Evolutionary conservation across 2,797 vertebrate species (phyloP).

Genomic region (Melanotaenia maccullochi): DNA sequence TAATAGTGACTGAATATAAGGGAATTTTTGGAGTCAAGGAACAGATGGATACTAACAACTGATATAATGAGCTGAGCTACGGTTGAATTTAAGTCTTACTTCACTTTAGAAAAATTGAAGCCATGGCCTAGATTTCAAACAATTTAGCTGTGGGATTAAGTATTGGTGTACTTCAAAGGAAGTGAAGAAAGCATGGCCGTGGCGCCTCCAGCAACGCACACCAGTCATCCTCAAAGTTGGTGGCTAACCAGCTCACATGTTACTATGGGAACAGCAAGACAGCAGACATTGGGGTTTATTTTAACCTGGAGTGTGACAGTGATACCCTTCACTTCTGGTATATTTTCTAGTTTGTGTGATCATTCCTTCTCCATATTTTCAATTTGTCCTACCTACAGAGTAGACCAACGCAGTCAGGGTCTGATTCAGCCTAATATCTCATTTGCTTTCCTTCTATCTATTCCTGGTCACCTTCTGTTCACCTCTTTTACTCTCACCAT

Average conservation of each 20-base stretch:
- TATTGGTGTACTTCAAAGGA: slow-evolving; percentile 73
- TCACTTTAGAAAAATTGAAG: slow-evolving; percentile 65
- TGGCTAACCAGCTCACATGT: slow-evolving; percentile 38
- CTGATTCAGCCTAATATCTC: slow-evolving; percentile 11
- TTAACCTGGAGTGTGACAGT: slow-evolving; percentile 14
- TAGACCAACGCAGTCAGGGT: not conserved
- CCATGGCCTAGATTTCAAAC: slow-evolving; percentile 71
- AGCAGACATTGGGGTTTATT: slow-evolving; percentile 37
- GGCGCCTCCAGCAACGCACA: slow-evolving; percentile 45
- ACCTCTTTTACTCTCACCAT: not conserved
- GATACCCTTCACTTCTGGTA: slow-evolving; percentile 1
- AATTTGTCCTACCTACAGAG: slow-evolving; percentile 24
- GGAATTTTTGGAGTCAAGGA: slow-evolving; percentile 39
- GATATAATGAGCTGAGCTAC: slow-evolving; percentile 40
- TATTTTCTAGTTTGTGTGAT: slow-evolving; percentile 42
- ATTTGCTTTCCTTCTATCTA: slow-evolving; percentile 30
- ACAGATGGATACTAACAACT: slow-evolving; percentile 26
- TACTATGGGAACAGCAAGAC: slow-evolving; percentile 48
- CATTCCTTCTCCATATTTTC: slow-evolving; percentile 28
- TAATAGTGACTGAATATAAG: slow-evolving; percentile 40
- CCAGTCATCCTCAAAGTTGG: slow-evolving; percentile 47
- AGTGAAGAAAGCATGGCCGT: slow-evolving; percentile 46
- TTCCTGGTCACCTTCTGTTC: slow-evolving; percentile 25
- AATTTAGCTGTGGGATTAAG: slow-evolving; percentile 76
- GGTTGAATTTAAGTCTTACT: slow-evolving; percentile 38